Base-by-base conservation (phyloP, 2,113 vertebrate genomes). In the Haplotaxodon microlepis region DNA sequence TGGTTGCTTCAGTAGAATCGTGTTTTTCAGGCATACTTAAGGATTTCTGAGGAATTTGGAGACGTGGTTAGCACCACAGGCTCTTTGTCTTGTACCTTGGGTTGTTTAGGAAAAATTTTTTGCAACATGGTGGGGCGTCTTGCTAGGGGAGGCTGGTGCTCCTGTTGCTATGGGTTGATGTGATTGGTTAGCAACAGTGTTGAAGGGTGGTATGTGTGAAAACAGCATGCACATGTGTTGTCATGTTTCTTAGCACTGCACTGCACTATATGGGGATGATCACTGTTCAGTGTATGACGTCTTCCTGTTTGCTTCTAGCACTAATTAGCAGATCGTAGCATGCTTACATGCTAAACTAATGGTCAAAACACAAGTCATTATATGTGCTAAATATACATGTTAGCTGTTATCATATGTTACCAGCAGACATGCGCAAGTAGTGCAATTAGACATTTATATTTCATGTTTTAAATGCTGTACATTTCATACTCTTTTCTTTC, bases 51-150 rank as follows among this genome's bases (percentile, higher is more conserved):
- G 7, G 7, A 78, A 50, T 51, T 34, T 51, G 45, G 27, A 51
- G 17, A 78, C 1, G 10, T 8, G 27, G 16, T 78, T 8, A 78
- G 27, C 71, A n/a, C 27, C 16, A 50, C 17, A 17, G 71, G 71
- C 3, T 78, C 42, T 50, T 78, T 76, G 16, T 76, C 42, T 17
- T 76, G 24, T 76, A 27, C 14, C 9, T 19, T 31, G 71, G 27
- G 42, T 50, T 78, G 16, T 50, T 50, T 50, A 29, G 42, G 10
- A 78, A 19, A 17, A 12, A 1, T 0, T 1, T 1, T 3, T 73
- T 47, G 24, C 42, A 50, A 50, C 42, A 11, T 78, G 45, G 45
- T 31, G 45, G 17, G 17, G 27, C 2, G 1, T 78, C 16, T 78
- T 78, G 45, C 27, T n/a, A 4, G 6, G 45, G 45, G 45, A 78